These are phyloP conservation scores for Enteromius argenteus DNA, from an alignment of 2,797 vertebrate species.

Conservation along the genomic window DNA sequence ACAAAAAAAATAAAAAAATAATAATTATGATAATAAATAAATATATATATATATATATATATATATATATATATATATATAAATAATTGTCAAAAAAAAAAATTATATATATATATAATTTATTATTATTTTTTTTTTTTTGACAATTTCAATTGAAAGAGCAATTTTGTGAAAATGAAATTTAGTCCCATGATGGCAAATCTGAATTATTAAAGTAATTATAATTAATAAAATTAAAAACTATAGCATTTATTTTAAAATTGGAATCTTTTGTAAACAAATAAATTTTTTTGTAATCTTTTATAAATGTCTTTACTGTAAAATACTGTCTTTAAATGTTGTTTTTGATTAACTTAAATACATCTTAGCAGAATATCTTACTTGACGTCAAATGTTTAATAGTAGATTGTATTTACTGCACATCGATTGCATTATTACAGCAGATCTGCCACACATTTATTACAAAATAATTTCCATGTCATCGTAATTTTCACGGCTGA, in stretches of 20 bases:
- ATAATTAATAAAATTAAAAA: too few relatives aligned
- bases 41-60: too few relatives aligned
- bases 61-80: too few relatives aligned
- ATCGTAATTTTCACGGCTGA: neutral
- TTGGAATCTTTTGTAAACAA: neutral
- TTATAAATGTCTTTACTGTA: neutral
- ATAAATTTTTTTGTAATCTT: too few relatives aligned
- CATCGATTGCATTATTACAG: neutral
- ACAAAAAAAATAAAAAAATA: too few relatives aligned
- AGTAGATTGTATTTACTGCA: neutral
- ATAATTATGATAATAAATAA: too few relatives aligned
- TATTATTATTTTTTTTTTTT: neutral
- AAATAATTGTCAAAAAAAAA: too few relatives aligned
- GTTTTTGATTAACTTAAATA: neutral
- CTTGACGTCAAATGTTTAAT: neutral
- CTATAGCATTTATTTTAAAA: neutral
- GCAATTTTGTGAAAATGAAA: neutral
- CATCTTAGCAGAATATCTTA: neutral
- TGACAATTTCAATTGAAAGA: neutral
- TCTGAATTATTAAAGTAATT: too few relatives aligned
- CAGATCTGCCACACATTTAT: neutral
- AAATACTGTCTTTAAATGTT: neutral
- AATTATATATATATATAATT: too few relatives aligned
- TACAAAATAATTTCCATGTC: neutral
- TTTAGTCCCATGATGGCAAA: too few relatives aligned